Conservation (phyloP, 2,113 vertebrate genomes). For the Epinephelus fuscoguttatus region DNA sequence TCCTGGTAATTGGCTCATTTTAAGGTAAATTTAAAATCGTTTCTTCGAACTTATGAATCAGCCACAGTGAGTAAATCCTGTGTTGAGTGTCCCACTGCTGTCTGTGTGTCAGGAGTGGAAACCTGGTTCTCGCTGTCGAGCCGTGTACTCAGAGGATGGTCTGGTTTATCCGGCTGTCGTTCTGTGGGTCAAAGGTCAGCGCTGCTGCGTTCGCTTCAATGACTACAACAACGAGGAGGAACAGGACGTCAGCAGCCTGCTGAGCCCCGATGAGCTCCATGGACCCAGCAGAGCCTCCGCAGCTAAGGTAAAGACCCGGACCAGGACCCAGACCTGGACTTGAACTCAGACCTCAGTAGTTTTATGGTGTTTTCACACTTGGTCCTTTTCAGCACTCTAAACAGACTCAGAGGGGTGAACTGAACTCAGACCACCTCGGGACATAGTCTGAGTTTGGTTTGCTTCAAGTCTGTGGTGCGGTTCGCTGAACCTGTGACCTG, state of each 20-base stretch:
- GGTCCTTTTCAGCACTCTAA: too few species aligned
- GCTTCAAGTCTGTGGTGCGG: too few species aligned
- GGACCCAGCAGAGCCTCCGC: slow-evolving; percentile 1
- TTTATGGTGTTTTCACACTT: too few species aligned
- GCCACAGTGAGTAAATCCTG: too few species aligned
- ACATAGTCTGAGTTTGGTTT: too few species aligned
- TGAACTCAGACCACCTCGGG: too few species aligned
- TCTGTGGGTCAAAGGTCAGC: slow-evolving; percentile 70
- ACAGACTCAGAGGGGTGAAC: too few species aligned
- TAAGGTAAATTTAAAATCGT: too few species aligned
- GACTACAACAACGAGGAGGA: slow-evolving; percentile 79
- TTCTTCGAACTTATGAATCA: too few species aligned
- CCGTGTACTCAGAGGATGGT: slow-evolving; percentile 72
- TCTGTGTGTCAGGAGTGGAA: slow-evolving; percentile 65
- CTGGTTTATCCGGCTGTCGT: slow-evolving; percentile 73
- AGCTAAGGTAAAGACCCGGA: slow-evolving; percentile 25
- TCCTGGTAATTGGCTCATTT: too few species aligned
- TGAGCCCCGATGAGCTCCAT: slow-evolving; percentile 26
- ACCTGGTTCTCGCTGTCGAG: slow-evolving; percentile 71
- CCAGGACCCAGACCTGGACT: neutral
- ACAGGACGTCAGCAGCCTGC: slow-evolving; percentile 54
- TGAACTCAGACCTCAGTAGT: neutral
- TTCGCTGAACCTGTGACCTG: too few species aligned
- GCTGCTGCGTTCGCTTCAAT: slow-evolving; percentile 71
- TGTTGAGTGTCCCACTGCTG: neutral